phyloP scores from a whole-genome alignment of 2,888 invertebrate species.

The Dichetophora obliterata region DNA sequence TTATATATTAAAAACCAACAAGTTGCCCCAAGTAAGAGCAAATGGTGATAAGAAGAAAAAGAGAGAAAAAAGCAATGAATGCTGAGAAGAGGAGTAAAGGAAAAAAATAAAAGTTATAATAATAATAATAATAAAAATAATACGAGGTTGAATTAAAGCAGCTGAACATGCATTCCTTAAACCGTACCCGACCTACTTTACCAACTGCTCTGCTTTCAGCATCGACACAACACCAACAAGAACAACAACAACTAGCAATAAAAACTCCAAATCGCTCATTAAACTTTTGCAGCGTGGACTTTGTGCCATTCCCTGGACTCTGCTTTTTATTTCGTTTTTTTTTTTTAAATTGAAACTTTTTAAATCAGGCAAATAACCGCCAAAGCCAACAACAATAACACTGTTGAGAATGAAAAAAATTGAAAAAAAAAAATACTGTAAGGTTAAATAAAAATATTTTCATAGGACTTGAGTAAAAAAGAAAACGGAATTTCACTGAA shows the following conservation, averaged over 20 bases:
- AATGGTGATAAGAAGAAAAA: neutral
- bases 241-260: constrained; percentile 15
- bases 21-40: neutral
- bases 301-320: no score
- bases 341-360: constrained; percentile 47
- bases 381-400: neutral
- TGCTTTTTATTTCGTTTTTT: no score
- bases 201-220: no score
- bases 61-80: neutral
- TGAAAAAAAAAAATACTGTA: neutral
- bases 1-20: constrained; percentile 12
- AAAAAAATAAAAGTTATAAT: neutral
- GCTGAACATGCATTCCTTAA: no score
- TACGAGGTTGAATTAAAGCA: no score
- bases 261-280: constrained; percentile 50
- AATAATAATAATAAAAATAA: no score
- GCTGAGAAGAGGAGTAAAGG: neutral
- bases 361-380: constrained; percentile 21
- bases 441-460: no score
- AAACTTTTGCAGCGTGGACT: constrained; percentile 46
- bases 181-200: no score
- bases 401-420: neutral
- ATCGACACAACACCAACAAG: no score
- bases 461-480: neutral
- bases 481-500: neutral